phyloP scores from a whole-genome alignment of 1,140 invertebrate genomes.

The Hydropsyche tenuis region DNA sequence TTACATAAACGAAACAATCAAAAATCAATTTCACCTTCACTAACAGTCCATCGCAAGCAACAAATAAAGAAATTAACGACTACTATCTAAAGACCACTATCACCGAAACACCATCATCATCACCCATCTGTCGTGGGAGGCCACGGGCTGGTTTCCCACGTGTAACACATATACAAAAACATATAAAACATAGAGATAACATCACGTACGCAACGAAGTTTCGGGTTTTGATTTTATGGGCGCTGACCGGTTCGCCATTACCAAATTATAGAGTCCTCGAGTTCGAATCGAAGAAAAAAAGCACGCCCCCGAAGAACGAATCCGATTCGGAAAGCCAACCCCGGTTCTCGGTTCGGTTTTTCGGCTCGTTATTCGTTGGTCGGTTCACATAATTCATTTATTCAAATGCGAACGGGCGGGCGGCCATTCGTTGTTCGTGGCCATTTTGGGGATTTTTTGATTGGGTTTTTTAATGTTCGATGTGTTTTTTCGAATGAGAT shows the following conservation, averaged over 20 bases:
- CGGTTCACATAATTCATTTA: conserved; percentile 4
- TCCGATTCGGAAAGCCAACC: too few species aligned
- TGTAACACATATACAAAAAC: background rate
- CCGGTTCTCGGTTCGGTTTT: too few species aligned
- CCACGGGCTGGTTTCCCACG: background rate
- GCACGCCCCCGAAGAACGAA: background rate
- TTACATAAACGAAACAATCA: too few species aligned
- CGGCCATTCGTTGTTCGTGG: background rate
- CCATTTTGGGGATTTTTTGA: background rate
- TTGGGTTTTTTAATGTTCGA: background rate
- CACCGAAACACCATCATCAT: too few species aligned
- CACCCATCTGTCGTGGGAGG: background rate
- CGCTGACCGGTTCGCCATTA: conserved; percentile 47
- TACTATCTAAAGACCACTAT: too few species aligned
- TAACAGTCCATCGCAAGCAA: too few species aligned
- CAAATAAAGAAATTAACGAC: too few species aligned
- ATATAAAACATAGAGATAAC: too few species aligned
- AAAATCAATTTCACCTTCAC: too few species aligned
- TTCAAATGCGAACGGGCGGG: conserved; percentile 12
- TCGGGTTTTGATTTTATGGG: conserved; percentile 33
- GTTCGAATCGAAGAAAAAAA: conserved; percentile 42
- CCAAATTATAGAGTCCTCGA: conserved; percentile 50
- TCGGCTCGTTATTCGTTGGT: too few species aligned
- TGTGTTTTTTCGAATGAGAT: too few species aligned
- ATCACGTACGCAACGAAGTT: background rate